Evolutionary conservation across 2,113 vertebrate species (phyloP), one percentile per base, ranked within the genome.

Genomic region (Rhizomys pruinosus): DNA sequence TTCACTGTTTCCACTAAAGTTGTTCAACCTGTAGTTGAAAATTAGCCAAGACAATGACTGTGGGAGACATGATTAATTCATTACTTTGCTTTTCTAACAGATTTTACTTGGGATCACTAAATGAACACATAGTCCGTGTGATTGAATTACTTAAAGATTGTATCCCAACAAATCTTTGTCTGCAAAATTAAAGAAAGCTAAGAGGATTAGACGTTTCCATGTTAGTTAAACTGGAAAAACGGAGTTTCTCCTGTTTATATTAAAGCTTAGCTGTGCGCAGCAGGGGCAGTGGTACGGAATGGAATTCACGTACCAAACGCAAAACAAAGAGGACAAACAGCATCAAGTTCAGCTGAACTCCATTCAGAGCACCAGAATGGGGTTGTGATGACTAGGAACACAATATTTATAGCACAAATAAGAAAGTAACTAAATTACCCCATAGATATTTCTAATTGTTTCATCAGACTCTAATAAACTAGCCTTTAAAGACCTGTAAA

Each of bases 161-260:
- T 96, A 97, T 93, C 81, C 89, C 97, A 97, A 97, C 96, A 98
- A 98, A 96, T 95, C 96, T 94, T 96, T 97, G 94, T 98, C 97
- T 98, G 97, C 97, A 96, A 97, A 81, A 98, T 96, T 97, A 87
- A 97, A 97, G 95, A 97, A 97, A 96, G 64, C 84, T 97, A 98
- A 98, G 97, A 97, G 96, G 98, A 98, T 98, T 98, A 98, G 57
- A 84, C 96, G 85, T 97, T 97, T 97, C 95, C 91, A 94, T 73
- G 90, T 97, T 98, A 97, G 97, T 97, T 97, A 97, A 98, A 97
- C 88, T 94, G 95, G 95, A 92, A 96, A 97, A 96, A 97, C 92
- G 97, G 96, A 97, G 92, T 96, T 97, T 72, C 88, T 96, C 89
- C 94, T 97, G 95, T 97, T 98, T 90, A 79, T 96, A 97, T 97